Conservation (phyloP, 2,888 invertebrate genomes). For the Conchocele bisecta region DNA sequence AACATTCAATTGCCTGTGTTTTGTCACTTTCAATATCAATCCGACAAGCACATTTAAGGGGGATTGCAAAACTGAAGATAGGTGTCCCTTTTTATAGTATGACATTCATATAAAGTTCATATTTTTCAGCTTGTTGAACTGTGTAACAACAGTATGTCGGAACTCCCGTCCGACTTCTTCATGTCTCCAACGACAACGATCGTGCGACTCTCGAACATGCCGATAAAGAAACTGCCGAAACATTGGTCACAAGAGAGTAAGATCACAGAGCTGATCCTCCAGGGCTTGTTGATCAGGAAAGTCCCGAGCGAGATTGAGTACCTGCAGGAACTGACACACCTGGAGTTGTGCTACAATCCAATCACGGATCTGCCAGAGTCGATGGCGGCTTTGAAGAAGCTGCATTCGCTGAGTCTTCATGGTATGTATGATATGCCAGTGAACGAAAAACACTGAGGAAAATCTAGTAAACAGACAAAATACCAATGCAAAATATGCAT, state of each 20-base stretch:
- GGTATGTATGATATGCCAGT: too few species aligned
- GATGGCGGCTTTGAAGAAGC: constrained; percentile 64
- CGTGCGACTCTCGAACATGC: constrained; percentile 51
- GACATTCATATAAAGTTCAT: too few species aligned
- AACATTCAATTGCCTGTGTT: too few species aligned
- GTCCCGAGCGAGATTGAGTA: constrained; percentile 69
- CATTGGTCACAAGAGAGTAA: constrained; percentile 57
- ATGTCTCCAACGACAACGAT: constrained; percentile 43
- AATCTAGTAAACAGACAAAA: too few species aligned
- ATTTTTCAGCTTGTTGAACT: constrained; percentile 62
- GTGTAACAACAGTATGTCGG: constrained; percentile 55
- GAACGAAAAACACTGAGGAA: too few species aligned
- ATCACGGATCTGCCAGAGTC: constrained; percentile 71
- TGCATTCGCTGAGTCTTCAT: constrained; percentile 65
- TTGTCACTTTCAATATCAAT: too few species aligned
- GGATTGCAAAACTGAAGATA: too few species aligned
- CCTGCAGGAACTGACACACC: constrained; percentile 59
- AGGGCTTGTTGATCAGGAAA: constrained; percentile 65
- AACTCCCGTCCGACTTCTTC: constrained; percentile 66
- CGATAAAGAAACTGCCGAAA: constrained; percentile 62
- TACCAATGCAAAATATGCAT: too few species aligned
- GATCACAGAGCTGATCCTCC: constrained; percentile 66
- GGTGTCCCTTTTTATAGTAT: too few species aligned
- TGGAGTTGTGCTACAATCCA: constrained; percentile 73
- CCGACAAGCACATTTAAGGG: too few species aligned